phyloP scores from a whole-genome alignment of 2,888 invertebrate species.

The Andrena bucephala region DNA sequence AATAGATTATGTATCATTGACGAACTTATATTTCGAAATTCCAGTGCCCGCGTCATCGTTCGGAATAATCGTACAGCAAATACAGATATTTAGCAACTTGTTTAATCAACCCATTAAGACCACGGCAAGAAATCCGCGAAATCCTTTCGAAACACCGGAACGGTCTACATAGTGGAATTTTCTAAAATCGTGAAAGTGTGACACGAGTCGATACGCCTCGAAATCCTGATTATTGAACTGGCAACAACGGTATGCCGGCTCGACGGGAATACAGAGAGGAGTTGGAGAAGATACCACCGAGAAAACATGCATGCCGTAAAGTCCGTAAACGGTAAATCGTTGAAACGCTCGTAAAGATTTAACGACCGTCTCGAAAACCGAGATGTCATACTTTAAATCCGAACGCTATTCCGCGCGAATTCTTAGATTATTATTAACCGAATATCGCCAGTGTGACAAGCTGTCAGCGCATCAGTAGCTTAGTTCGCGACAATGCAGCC shows the following conservation, averaged over 20 bases:
- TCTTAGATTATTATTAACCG: slow-evolving; percentile 14
- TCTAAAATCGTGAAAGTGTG: slow-evolving; percentile 57
- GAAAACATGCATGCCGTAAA: neutral
- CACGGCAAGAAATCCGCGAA: slow-evolving; percentile 5
- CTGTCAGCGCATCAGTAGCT: slow-evolving; percentile 34
- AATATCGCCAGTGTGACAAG: slow-evolving; percentile 1
- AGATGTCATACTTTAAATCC: slow-evolving; percentile 31
- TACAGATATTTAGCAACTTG: neutral
- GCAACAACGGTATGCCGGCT: neutral
- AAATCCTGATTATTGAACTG: slow-evolving; percentile 16
- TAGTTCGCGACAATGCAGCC: slow-evolving; percentile 25
- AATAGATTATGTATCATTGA: no score
- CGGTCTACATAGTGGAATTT: slow-evolving; percentile 37
- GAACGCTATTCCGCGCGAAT: slow-evolving; percentile 33
- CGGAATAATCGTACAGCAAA: neutral
- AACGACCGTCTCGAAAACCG: neutral
- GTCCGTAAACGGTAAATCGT: neutral
- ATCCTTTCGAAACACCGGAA: slow-evolving; percentile 15
- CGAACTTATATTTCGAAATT: slow-evolving; percentile 9
- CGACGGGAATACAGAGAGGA: neutral
- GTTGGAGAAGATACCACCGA: slow-evolving; percentile 21
- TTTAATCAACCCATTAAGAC: slow-evolving; percentile 1
- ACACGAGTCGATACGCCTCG: slow-evolving; percentile 32
- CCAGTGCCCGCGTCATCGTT: neutral
- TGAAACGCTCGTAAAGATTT: neutral